Evolutionary conservation across 2,113 vertebrate species (phyloP), one percentile per base, ranked within the genome.

Genomic region (Cottus gobio): DNA sequence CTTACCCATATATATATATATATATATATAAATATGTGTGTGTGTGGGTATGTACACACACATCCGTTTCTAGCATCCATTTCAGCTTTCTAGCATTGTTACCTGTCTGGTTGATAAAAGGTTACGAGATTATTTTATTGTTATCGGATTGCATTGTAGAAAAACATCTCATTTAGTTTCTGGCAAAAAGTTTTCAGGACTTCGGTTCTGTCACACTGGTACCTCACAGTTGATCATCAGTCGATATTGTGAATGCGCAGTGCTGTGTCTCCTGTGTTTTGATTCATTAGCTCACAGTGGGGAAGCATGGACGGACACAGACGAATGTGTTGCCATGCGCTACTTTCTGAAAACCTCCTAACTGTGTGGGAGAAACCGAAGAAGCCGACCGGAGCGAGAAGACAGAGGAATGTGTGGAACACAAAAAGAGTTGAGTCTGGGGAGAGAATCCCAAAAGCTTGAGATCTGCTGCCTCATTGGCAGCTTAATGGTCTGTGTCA

Each of bases 401-500:
- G 44, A 74, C 50, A 72, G 37, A 46, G 26, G 52, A 81, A 82
- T 73, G 46, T 75, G 46, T 34, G 30, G 56, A 84, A 68, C 37
- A 63, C 31, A 63, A 78, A 76, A 83, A 78, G 52, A 85, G 30
- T 56, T 8, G 37, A 71, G 71, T 79, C 73, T 87, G 77, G 70
- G 61, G 69, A 86, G 30, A 82, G 75, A 85, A 80, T 88, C 85
- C 83, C 79, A 71, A 89, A 86, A 85, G 82, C 79, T 79, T 63
- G 46, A 71, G 75, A 79, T 80, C 73, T 68, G 64, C 74, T 57
- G 89, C 89, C 75, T 91, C 91, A 92, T 92, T 91, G 87, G 84
- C 74, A 70, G 71, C 80, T 87, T 91, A 92, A 90, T 89, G 86
- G 83, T 82, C 78, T 87, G 83, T 87, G 81, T 77, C 84, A 77